Percentiles rank a stretch among this genome's conserved stretches.
These are phyloP conservation scores for Enhydra lutris DNA, from an alignment of 2,113 vertebrate genomes.

Conservation along the genomic window DNA sequence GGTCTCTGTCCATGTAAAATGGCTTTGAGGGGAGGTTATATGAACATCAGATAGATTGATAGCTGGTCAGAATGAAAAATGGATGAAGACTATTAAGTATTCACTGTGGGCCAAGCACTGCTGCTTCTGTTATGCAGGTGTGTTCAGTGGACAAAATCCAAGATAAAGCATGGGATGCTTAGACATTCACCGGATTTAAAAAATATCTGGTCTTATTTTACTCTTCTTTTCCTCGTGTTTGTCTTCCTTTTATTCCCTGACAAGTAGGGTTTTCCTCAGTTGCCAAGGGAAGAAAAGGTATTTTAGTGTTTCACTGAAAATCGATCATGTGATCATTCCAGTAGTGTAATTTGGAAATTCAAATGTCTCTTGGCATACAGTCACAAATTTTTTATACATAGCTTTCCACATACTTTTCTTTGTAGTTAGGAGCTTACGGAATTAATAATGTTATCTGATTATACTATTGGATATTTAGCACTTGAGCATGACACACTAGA, in stretches of 20 bases:
- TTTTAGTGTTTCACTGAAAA: constrained; percentile 3
- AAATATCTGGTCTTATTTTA: background rate
- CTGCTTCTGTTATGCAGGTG: background rate
- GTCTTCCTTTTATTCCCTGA: background rate
- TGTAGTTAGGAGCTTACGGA: background rate
- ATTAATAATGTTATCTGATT: background rate
- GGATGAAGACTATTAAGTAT: background rate
- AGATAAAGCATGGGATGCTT: background rate
- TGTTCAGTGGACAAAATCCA: background rate
- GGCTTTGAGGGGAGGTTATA: background rate
- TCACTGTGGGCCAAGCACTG: rapidly evolving
- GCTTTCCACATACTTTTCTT: background rate
- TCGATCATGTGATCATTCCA: background rate
- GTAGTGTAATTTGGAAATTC: background rate
- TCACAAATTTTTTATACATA: background rate
- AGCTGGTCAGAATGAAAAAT: background rate
- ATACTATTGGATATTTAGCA: background rate
- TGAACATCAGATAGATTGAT: background rate
- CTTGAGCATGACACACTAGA: background rate
- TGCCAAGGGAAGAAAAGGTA: background rate
- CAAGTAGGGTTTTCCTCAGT: background rate
- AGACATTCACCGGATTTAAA: background rate
- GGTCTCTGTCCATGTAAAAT: background rate
- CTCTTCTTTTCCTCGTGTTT: background rate
- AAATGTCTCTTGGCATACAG: background rate